Evolutionary conservation across 2,888 invertebrate species (phyloP).

Genomic region (Idaea dimidiata): DNA sequence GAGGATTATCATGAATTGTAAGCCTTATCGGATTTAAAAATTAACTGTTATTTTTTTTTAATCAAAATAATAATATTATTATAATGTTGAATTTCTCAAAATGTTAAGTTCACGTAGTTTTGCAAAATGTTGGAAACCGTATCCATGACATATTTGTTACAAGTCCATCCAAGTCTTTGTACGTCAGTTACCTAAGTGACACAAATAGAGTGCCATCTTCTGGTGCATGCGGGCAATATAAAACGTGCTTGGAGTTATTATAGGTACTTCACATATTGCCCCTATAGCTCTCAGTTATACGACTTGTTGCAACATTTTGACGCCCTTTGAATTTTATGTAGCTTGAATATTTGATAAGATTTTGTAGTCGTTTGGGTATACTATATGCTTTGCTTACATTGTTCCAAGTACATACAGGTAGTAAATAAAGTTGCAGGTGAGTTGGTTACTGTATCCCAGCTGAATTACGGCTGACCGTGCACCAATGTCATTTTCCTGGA

Average conservation of each 20-base stretch:
- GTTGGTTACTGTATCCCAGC: no score
- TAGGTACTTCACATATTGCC: conserved; percentile 41
- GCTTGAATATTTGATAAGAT: neutral
- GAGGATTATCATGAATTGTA: no score
- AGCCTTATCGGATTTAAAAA: no score
- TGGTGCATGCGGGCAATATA: conserved; percentile 69
- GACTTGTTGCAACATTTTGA: conserved; percentile 33
- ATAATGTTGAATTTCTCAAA: conserved; percentile 2
- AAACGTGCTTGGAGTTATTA: conserved; percentile 71
- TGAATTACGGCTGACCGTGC: no score
- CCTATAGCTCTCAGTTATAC: conserved; percentile 28
- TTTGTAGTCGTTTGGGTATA: neutral
- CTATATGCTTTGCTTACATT: neutral
- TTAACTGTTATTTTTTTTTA: neutral
- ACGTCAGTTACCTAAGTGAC: conserved; percentile 63
- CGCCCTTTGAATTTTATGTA: conserved; percentile 13
- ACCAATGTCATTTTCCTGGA: no score
- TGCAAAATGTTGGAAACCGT: conserved; percentile 7
- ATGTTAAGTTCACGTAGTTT: neutral
- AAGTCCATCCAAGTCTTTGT: conserved; percentile 9
- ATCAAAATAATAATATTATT: neutral
- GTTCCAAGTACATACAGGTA: neutral
- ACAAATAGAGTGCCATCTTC: conserved; percentile 70
- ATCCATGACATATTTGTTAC: conserved; percentile 17
- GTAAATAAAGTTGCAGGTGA: neutral